These are phyloP conservation scores for Gymnodraco acuticeps DNA, from an alignment of 2,797 vertebrate species.

Conservation along the genomic window DNA sequence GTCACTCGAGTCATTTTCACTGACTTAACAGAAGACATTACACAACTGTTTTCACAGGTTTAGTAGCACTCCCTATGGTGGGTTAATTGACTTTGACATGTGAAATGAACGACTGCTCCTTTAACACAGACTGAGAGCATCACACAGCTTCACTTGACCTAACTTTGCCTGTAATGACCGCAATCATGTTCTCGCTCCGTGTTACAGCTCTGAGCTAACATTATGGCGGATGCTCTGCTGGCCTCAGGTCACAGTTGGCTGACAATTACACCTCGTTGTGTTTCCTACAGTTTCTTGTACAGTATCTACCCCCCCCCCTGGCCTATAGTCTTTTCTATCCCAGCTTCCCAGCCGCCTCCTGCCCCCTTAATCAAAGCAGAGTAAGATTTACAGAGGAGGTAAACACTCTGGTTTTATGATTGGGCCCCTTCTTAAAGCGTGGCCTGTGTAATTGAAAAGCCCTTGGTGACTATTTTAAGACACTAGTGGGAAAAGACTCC, in stretches of 20 bases:
- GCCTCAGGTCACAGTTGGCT: slow-evolving; percentile 66
- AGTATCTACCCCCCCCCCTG: slow-evolving; percentile 38
- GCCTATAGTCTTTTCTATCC: slow-evolving; percentile 47
- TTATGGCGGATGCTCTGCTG: slow-evolving; percentile 43
- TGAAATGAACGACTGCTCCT: slow-evolving; percentile 21
- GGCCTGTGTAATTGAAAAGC: slow-evolving; percentile 85
- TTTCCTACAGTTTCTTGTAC: slow-evolving; percentile 54
- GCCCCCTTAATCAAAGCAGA: slow-evolving; percentile 78
- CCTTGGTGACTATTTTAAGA: slow-evolving; percentile 84
- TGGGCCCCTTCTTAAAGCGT: slow-evolving; percentile 81
- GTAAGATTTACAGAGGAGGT: slow-evolving; percentile 83
- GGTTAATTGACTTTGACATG: slow-evolving; percentile 13
- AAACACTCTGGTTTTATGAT: slow-evolving; percentile 85
- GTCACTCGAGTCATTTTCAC: not conserved
- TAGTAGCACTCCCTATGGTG: not conserved
- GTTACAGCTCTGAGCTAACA: slow-evolving; percentile 51
- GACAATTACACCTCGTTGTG: slow-evolving; percentile 74
- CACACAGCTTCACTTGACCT: slow-evolving; percentile 41
- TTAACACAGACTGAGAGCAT: slow-evolving; percentile 30
- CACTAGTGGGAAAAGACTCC: slow-evolving; percentile 79
- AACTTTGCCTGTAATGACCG: slow-evolving; percentile 48
- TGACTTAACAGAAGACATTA: slow-evolving; percentile 3
- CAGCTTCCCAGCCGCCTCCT: slow-evolving; percentile 64
- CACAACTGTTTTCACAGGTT: slow-evolving; percentile 9
- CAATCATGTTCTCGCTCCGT: slow-evolving; percentile 33